Conservation (phyloP, 1,140 invertebrate genomes). For the Ladona fulva region DNA sequence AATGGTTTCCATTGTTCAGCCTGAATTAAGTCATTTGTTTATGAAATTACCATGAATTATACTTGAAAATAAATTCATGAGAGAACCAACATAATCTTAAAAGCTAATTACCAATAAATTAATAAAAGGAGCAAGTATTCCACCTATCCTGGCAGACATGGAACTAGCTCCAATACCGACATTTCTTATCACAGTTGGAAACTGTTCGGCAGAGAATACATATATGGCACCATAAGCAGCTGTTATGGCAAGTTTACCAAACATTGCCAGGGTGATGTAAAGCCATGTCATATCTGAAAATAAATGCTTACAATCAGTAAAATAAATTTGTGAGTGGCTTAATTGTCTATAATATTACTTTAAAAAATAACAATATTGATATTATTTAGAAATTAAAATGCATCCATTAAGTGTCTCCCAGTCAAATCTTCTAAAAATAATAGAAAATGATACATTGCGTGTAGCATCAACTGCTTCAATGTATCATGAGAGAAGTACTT, state of each 20-base stretch:
- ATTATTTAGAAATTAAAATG: too few relatives aligned
- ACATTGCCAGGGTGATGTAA: slow-evolving; percentile 58
- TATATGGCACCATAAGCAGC: slow-evolving; percentile 71
- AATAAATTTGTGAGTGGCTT: too few relatives aligned
- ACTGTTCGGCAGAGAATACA: slow-evolving; percentile 72
- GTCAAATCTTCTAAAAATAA: too few relatives aligned
- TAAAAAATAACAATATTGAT: too few relatives aligned
- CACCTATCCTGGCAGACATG: slow-evolving; percentile 65
- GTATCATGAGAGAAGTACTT: too few relatives aligned
- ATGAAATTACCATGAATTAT: too few relatives aligned
- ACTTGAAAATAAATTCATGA: background rate
- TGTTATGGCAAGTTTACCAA: slow-evolving; percentile 73
- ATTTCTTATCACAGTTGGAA: slow-evolving; percentile 73
- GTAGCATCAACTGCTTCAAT: too few relatives aligned
- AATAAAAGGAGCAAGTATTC: slow-evolving; percentile 64
- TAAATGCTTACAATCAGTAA: slow-evolving; percentile 12
- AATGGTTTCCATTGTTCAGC: slow-evolving; percentile 50
- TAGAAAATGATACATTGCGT: too few relatives aligned
- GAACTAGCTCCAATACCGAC: slow-evolving; percentile 67
- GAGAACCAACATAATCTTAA: too few relatives aligned
- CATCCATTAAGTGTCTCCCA: too few relatives aligned
- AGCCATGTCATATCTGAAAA: slow-evolving; percentile 48
- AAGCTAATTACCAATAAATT: slow-evolving; percentile 44
- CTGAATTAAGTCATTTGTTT: slow-evolving; percentile 28
- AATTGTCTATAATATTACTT: too few relatives aligned